These are phyloP conservation scores for Nemurella pictetii DNA, from an alignment of 2,888 invertebrate species.

Conservation along the genomic window DNA sequence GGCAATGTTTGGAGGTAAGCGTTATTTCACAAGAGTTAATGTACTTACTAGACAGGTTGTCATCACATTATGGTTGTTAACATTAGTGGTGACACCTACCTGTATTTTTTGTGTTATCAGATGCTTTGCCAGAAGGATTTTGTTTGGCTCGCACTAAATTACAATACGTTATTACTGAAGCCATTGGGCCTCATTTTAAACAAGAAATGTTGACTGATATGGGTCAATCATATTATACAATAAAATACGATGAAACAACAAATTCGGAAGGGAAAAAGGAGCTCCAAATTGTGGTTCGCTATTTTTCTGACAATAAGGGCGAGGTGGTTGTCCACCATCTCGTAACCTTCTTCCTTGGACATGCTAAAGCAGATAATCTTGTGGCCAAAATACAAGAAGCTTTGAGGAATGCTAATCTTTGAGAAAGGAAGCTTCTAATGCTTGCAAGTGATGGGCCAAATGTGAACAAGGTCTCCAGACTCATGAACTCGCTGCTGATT, in stretches of 20 bases:
- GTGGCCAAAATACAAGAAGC: neutral
- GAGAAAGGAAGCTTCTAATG: neutral
- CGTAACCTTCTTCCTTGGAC: slow-evolving; percentile 25
- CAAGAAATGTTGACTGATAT: slow-evolving; percentile 12
- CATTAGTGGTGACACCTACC: no score
- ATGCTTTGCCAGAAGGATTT: slow-evolving; percentile 19
- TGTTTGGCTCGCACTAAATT: slow-evolving; percentile 21
- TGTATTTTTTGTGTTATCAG: no score
- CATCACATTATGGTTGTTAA: no score
- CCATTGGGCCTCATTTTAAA: slow-evolving; percentile 26
- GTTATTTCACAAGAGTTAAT: no score
- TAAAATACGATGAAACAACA: slow-evolving; percentile 28
- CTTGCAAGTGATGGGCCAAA: neutral
- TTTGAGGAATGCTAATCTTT: neutral
- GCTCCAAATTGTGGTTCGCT: slow-evolving; percentile 26
- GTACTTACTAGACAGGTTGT: no score
- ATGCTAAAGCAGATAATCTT: neutral
- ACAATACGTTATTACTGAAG: slow-evolving; percentile 26
- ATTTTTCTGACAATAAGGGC: slow-evolving; percentile 22
- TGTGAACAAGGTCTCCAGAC: neutral
- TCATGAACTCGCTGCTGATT: no score
- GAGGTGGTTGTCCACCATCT: slow-evolving; percentile 32
- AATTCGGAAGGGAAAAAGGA: slow-evolving; percentile 26
- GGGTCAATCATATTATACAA: neutral
- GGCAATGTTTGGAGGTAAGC: no score